Evolutionary conservation across 2,888 invertebrate genomes (phyloP).

Genomic region (Hyposoter dolosus): DNA sequence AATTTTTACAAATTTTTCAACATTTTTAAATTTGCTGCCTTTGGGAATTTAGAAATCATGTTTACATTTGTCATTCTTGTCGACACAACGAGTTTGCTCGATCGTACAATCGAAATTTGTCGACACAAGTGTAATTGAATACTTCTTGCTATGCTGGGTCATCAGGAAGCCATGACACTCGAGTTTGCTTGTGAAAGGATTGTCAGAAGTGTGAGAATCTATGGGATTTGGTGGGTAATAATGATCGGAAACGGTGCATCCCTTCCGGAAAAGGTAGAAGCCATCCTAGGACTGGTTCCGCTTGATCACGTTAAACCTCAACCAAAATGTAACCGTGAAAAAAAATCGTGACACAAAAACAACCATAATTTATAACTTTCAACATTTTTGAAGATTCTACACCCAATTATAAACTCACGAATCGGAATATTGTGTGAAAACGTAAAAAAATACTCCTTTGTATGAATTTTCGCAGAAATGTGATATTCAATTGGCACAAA

Average conservation of each 20-base stretch:
- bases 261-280: constrained; percentile 51
- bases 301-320: neutral
- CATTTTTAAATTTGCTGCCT: neutral
- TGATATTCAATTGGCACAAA: neutral
- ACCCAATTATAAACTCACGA: neutral
- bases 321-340: neutral
- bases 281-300: constrained; percentile 37
- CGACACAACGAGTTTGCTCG: neutral
- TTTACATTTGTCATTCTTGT: neutral
- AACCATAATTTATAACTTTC: neutral
- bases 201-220: constrained; percentile 36
- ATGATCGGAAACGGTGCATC: constrained; percentile 51
- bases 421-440: too few relatives aligned
- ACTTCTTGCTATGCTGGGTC: neutral
- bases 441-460: neutral
- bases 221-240: constrained; percentile 12
- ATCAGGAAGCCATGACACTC: constrained; percentile 17
- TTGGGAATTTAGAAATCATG: neutral
- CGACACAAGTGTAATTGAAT: constrained; percentile 31
- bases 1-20: neutral
- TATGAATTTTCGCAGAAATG: neutral
- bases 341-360: neutral
- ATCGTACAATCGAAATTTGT: neutral
- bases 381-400: neutral
- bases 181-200: constrained; percentile 12